Evolutionary conservation across 2,113 vertebrate species (phyloP).

Genomic region (Malurus elegans): DNA sequence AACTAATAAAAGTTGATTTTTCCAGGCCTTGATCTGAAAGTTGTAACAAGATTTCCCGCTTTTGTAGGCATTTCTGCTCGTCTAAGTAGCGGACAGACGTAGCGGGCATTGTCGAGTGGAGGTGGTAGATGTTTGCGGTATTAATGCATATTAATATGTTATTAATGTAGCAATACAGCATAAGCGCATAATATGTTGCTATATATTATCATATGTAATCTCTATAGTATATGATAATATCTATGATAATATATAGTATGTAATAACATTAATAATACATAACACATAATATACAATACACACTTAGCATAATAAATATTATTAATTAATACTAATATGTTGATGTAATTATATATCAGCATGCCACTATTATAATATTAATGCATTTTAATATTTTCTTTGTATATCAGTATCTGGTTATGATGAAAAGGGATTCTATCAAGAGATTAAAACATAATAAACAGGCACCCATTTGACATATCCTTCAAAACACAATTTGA

Average conservation of each 20-base stretch:
- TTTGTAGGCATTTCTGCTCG: not conserved
- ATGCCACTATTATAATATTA: not conserved
- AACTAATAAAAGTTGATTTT: not conserved
- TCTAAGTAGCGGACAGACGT: not conserved
- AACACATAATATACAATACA: too few species aligned
- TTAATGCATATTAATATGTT: rapidly evolving
- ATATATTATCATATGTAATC: too few species aligned
- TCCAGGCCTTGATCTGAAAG: not conserved
- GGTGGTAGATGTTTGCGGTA: not conserved
- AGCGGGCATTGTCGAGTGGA: not conserved
- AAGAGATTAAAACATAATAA: not conserved
- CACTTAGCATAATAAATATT: not conserved
- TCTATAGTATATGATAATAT: rapidly evolving
- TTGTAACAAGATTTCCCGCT: not conserved
- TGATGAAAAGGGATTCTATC: not conserved
- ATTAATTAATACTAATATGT: not conserved
- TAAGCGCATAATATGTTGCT: too few species aligned
- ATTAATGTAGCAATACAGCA: not conserved
- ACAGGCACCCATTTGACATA: not conserved
- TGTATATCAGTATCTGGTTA: not conserved
- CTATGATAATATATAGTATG: too few species aligned
- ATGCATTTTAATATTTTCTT: not conserved
- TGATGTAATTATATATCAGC: not conserved
- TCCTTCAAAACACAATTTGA: not conserved
- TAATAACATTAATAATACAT: too few species aligned